Evolutionary conservation across 2,888 invertebrate genomes (phyloP).

Genomic region (Microctonus aethiopoides): DNA sequence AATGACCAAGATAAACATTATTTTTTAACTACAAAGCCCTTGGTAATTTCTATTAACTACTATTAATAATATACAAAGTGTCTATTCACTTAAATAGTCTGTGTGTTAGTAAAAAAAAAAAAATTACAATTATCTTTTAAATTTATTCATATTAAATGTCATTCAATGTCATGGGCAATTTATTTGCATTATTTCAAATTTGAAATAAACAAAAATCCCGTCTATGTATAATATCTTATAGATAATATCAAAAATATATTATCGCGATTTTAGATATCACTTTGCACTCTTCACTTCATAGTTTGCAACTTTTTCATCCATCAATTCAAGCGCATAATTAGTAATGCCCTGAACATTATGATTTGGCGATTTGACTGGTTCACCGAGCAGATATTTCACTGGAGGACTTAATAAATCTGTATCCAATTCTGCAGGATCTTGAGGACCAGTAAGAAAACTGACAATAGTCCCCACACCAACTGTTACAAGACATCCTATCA

Average conservation of each 20-base stretch:
- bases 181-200: too few relatives aligned
- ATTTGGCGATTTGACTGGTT: slow-evolving; percentile 48
- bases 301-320: slow-evolving; percentile 54
- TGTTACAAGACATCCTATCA: slow-evolving; percentile 80
- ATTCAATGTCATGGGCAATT: too few relatives aligned
- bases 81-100: too few relatives aligned
- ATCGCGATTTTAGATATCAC: not conserved
- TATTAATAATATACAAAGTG: too few relatives aligned
- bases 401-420: slow-evolving; percentile 78
- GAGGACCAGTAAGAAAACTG: slow-evolving; percentile 76
- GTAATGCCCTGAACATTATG: slow-evolving; percentile 55
- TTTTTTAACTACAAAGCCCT: too few relatives aligned
- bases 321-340: slow-evolving; percentile 60
- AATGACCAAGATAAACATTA: not conserved
- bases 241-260: not conserved
- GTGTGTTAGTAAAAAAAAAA: too few relatives aligned
- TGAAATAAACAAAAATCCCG: too few relatives aligned
- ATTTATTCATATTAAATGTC: too few relatives aligned
- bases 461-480: slow-evolving; percentile 78
- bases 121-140: too few relatives aligned
- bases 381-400: slow-evolving; percentile 69
- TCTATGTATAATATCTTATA: too few relatives aligned
- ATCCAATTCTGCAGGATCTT: slow-evolving; percentile 74
- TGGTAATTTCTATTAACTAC: too few relatives aligned
- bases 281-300: slow-evolving; percentile 40